These are phyloP conservation scores for Danaus chrysippus DNA, from an alignment of 2,888 invertebrate species.

Conservation along the genomic window DNA sequence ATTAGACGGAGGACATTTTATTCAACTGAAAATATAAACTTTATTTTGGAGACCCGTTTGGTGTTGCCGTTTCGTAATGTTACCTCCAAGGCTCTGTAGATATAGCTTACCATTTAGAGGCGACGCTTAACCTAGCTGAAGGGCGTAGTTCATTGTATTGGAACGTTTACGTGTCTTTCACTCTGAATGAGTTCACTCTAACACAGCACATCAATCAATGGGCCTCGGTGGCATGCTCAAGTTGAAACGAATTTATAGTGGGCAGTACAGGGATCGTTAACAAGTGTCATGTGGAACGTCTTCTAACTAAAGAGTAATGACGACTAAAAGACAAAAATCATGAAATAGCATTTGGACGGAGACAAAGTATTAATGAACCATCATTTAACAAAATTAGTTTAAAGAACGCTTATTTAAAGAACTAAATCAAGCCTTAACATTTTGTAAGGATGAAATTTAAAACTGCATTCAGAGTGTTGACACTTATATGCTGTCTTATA, in stretches of 20 bases:
- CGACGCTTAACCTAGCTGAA: slow-evolving; percentile 17
- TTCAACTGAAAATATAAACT: slow-evolving; percentile 22
- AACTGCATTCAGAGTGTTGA: slow-evolving; percentile 48
- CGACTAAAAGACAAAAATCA: slow-evolving; percentile 16
- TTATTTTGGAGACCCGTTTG: slow-evolving; percentile 16
- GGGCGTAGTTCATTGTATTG: slow-evolving; percentile 29
- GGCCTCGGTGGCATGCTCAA: slow-evolving; percentile 35
- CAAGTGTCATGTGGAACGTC: not conserved
- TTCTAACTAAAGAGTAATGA: not conserved
- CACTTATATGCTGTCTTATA: slow-evolving; percentile 36
- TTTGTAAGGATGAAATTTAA: slow-evolving; percentile 21
- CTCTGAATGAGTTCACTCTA: slow-evolving; percentile 35
- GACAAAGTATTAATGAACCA: too few species aligned
- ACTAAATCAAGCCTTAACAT: not conserved
- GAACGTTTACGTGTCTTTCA: slow-evolving; percentile 35
- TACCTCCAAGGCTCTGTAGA: slow-evolving; percentile 33
- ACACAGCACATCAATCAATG: slow-evolving; percentile 32
- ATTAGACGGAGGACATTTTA: slow-evolving; percentile 37
- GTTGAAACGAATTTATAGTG: slow-evolving; percentile 38
- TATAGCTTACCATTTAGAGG: slow-evolving; percentile 33
- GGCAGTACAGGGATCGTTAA: slow-evolving; percentile 24
- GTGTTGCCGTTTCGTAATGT: slow-evolving; percentile 20
- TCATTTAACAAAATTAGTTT: too few species aligned
- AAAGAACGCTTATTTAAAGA: too few species aligned
- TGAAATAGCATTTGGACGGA: too few species aligned